Evolutionary conservation across 2,888 invertebrate genomes (phyloP), one percentile per base, ranked within the genome.

Genomic region (Leptopilina syphax): DNA sequence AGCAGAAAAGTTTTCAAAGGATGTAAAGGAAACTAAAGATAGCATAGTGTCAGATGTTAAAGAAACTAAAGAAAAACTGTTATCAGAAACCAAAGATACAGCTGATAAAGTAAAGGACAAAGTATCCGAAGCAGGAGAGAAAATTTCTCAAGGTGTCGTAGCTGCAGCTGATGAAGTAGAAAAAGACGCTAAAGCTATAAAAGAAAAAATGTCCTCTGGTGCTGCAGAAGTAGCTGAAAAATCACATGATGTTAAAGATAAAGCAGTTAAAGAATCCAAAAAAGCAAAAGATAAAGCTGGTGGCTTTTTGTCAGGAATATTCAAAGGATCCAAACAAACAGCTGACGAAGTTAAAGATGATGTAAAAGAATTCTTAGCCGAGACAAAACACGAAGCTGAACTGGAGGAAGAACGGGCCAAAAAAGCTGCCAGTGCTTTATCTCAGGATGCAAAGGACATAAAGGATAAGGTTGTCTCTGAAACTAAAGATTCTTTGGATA

Each of bases 211-310:
- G 50, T 24, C 65, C 8, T 24, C 65, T 3, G 10, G 65, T 65
- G 77, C 65, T 13, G 77, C 65, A 12, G 27, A 84, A 77, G 84
- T 83, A n/a, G 70, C 84, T 12, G 65, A 73, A 3, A 79, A 76
- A 3, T 77, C 82, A 0, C 80, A 83, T 27, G 78, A 65, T 67
- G 82, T 79, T 41, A 81, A 83, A 24, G 82, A 81, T 4, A 78
- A 68, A 76, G 73, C 79, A 1, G 81, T 50, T 0, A 80, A 81
- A 44, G 82, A 82, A 24, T 79, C 80, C 0, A 86, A 84, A 66
- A 83, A 83, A 44, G 70, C 79, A 93, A 41, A 94, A 88, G 93
- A 85, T 81, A 80, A 86, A 79, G 70, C 82, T 65, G 27, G 83
- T 70, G 77, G 86, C 79, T 79, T 80, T 60, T 68, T 78, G 2